Evolutionary conservation across 2,113 vertebrate species (phyloP), one percentile per base, ranked within the genome.

Genomic region (Nanorana parkeri): DNA sequence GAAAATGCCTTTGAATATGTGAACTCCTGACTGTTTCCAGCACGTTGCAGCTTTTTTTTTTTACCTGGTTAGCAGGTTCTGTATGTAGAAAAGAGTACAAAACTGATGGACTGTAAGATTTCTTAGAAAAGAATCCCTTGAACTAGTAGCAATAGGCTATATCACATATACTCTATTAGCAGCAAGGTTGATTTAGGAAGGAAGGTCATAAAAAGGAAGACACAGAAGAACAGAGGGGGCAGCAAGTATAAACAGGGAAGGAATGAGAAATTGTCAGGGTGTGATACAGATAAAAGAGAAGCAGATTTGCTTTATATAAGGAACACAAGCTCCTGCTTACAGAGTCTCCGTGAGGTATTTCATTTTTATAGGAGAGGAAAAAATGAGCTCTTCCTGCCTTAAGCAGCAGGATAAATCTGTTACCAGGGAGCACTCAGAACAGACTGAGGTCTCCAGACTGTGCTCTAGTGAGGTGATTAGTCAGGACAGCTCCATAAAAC

Each of bases 281-380:
- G 26, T 83, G 71, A 68, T 76, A 32, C 21, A 68, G 21, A 75
- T 67, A 64, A 74, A 74, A 52, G 51, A 68, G 67, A 76, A 76
- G 61, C 52, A 68, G 47, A 74, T 81, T 81, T 74, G 55, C 61
- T 66, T 81, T 81, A 74, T 74, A 81, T 67, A 23, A 81, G 60
- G 61, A 81, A 66, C 80, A 81, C 58, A 72, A 83, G 71, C 54
- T 68, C 28, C 47, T 75, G 71, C 29, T 63, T 76, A 29, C 29
- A 76, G 32, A 76, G 72, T 75, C 80, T 83, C 51, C 26, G 63
- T 28, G 80, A 83, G 29, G 63, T 83, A 83, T 76, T 83, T 83
- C 72, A 83, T 83, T 83, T 83, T 83, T 83, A 83, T 83, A 83
- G 63, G 61, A 76, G 73, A 66, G 65, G 80, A 83, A 83, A 82